Evolutionary conservation across 2,113 vertebrate species (phyloP), one percentile per base, ranked within the genome.

Genomic region (Hipposideros armiger): DNA sequence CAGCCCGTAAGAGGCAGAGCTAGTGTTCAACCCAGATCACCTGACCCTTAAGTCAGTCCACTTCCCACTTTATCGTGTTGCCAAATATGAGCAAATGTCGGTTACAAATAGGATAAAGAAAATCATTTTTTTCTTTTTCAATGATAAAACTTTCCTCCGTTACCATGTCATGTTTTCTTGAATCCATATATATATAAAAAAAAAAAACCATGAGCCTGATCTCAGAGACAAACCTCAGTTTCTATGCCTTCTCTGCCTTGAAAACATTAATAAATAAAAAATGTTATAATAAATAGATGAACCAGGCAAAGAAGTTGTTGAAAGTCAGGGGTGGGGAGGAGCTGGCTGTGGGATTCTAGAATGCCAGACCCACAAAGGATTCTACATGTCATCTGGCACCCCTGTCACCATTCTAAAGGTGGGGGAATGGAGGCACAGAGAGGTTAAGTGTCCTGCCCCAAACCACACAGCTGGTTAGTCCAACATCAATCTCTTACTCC

Each of bases 251-350:
- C 70, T 81, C 90, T 76, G 90, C 86, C 36, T 80, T 7, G 1
- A 62, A 62, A 94, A 54, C 72, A 77, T 85, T 67, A 72, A 72
- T 91, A 93, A 90, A 87, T 90, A 56, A 88, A 58, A 88, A 60
- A 30, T 1, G n/a, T 30, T 52, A 83, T 45, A 87, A 70, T 70
- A 89, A 88, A 70, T 67, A 83, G 90, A 76, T 22, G 74, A 64
- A n/a, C 81, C 11, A 6, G n/a, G 47, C 30, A 52, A 62, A 45
- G 30, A n/a, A 58, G 32, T 5, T n/a, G 24, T 70, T 74, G 14
- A 24, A 81, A 67, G 40, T 32, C 1, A 0, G 24, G 14, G 14
- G 7, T 22, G 42, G 67, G 50, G 64, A 87, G 80, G 42, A 69
- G 78, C 36, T 32, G 62, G 36, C 66, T 40, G 52, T 4, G 0